Evolutionary conservation across 2,113 vertebrate species (phyloP).

Genomic region (Galeopterus variegatus): DNA sequence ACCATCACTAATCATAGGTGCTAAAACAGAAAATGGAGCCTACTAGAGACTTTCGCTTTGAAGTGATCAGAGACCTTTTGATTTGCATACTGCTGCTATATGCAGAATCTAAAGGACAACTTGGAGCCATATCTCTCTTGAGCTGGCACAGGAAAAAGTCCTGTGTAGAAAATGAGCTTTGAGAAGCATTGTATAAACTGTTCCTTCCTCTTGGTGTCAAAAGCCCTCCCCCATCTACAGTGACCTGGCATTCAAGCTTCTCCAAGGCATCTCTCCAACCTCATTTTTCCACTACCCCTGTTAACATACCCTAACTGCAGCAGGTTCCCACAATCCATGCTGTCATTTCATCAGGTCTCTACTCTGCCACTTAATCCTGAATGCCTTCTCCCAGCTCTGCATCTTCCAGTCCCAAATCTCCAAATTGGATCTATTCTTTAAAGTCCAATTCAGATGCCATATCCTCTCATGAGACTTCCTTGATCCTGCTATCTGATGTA

Average conservation of each 20-base stretch:
- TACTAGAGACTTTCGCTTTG: not conserved
- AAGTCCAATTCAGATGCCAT: not conserved
- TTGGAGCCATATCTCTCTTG: not conserved
- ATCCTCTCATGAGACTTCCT: not conserved
- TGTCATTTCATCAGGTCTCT: not conserved
- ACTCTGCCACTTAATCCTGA: not conserved
- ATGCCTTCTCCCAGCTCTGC: not conserved
- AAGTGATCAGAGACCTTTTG: not conserved
- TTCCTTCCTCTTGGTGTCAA: not conserved
- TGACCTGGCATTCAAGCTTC: not conserved
- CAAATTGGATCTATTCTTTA: not conserved
- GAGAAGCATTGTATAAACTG: not conserved
- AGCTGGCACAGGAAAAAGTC: not conserved
- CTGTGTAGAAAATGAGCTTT: not conserved
- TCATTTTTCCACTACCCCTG: not conserved
- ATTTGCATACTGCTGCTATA: slow-evolving; percentile 23
- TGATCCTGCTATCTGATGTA: not conserved
- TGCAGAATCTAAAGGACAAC: not conserved
- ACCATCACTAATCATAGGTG: slow-evolving; percentile 1
- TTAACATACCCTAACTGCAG: not conserved
- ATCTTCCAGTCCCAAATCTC: not conserved
- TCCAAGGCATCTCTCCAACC: not conserved
- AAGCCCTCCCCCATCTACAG: not conserved
- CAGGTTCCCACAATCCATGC: not conserved
- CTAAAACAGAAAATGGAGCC: slow-evolving; percentile 15